These are phyloP conservation scores for Sitophilus oryzae DNA, from an alignment of 1,140 invertebrate species.

Conservation along the genomic window DNA sequence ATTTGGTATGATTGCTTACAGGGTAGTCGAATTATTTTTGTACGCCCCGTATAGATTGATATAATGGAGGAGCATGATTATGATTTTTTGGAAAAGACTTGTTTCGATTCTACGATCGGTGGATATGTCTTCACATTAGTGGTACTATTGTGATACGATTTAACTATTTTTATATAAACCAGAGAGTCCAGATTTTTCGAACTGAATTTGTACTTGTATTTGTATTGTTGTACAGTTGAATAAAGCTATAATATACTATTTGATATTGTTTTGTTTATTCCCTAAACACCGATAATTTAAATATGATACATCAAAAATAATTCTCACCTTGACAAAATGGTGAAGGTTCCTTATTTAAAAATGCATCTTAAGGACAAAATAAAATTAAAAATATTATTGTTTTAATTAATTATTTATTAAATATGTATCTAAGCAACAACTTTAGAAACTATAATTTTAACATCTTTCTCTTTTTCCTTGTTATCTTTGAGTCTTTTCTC, in stretches of 20 bases:
- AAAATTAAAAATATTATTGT: too few relatives aligned
- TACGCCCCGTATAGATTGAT: background rate
- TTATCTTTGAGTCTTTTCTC: too few relatives aligned
- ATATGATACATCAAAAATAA: too few relatives aligned
- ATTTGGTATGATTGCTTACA: background rate
- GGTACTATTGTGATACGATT: conserved; percentile 25
- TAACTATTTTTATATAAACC: conserved; percentile 12
- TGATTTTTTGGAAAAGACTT: background rate
- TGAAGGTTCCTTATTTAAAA: too few relatives aligned
- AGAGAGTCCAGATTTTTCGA: conserved; percentile 13
- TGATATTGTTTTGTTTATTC: background rate
- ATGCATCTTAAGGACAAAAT: too few relatives aligned
- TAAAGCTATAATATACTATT: conserved; percentile 6
- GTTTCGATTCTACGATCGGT: background rate
- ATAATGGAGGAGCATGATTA: background rate
- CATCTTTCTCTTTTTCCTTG: too few relatives aligned
- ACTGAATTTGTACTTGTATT: conserved; percentile 22
- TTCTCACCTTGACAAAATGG: too few relatives aligned
- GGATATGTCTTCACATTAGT: conserved; percentile 4
- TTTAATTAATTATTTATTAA: too few relatives aligned
- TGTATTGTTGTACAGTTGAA: conserved; percentile 24
- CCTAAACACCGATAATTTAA: too few relatives aligned
- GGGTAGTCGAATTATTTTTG: background rate
- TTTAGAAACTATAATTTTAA: too few relatives aligned
- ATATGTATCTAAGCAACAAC: too few relatives aligned